A percentile compares a stretch with the other conserved stretches of the same genome.
Evolutionary conservation across 2,113 vertebrate species (phyloP).

Genomic region (Psammodynastes pulverulentus): DNA sequence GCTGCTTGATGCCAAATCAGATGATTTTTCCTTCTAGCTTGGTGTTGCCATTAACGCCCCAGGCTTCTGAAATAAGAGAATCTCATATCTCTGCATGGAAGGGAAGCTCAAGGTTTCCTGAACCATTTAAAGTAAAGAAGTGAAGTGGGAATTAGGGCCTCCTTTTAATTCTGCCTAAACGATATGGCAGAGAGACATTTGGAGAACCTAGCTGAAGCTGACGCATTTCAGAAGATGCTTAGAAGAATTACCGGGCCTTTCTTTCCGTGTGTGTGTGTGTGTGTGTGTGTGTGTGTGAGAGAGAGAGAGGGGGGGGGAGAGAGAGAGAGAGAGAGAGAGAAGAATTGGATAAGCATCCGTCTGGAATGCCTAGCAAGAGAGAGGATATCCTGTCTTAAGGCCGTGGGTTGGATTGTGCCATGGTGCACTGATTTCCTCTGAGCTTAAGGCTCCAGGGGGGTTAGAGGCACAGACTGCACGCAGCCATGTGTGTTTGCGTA

Average conservation of each 20-base stretch:
- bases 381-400: conserved; percentile 23
- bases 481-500: conserved; percentile 18
- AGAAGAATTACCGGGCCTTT: not conserved
- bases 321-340: not conserved
- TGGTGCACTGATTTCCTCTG: not conserved
- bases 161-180: not conserved
- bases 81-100: not conserved
- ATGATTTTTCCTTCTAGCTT: not conserved
- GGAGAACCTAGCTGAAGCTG: not conserved
- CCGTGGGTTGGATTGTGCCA: not conserved
- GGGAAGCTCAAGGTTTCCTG: not conserved
- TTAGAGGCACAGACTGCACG: conserved; percentile 1
- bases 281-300: not conserved
- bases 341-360: not conserved
- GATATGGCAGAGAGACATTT: not conserved
- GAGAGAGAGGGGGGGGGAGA: too few relatives aligned
- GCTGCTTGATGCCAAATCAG: not conserved
- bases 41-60: not conserved
- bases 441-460: not conserved
- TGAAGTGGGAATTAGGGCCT: not conserved
- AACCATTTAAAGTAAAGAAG: not conserved
- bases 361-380: not conserved
- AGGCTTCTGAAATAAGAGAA: not conserved
- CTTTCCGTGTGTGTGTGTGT: not conserved
- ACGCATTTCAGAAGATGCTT: not conserved